phyloP scores from a whole-genome alignment of 2,888 invertebrate genomes.

The Cantharis flavilabris region DNA sequence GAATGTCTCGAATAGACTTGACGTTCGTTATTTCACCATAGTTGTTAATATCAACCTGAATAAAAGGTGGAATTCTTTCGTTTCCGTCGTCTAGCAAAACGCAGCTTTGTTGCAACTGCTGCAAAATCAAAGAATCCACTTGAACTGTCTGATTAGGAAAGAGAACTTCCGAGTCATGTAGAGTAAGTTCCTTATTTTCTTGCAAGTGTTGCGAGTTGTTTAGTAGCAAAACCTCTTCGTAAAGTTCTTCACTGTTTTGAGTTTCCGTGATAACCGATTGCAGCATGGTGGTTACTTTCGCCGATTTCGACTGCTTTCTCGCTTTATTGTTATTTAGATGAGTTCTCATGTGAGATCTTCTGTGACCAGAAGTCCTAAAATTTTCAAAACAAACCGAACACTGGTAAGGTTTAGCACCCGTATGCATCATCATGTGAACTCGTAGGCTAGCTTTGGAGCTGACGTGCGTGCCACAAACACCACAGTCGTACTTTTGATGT shows the following conservation, averaged over 20 bases:
- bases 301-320: slow-evolving; percentile 19
- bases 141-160: slow-evolving; percentile 24
- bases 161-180: neutral
- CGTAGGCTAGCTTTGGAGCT: slow-evolving; percentile 69
- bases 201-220: neutral
- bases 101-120: slow-evolving; percentile 33
- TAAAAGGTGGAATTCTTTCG: slow-evolving; percentile 15
- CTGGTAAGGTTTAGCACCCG: slow-evolving; percentile 64
- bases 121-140: slow-evolving; percentile 34
- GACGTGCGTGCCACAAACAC: slow-evolving; percentile 65
- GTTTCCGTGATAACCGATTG: slow-evolving; percentile 34
- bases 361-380: slow-evolving; percentile 70
- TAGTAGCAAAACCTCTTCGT: neutral
- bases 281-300: slow-evolving; percentile 36
- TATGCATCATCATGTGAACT: slow-evolving; percentile 70
- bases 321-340: slow-evolving; percentile 52
- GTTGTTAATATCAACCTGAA: slow-evolving; percentile 23
- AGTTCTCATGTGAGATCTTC: slow-evolving; percentile 64
- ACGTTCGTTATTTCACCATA: slow-evolving; percentile 14
- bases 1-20: slow-evolving; percentile 7
- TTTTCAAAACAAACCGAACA: slow-evolving; percentile 64
- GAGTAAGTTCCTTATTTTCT: neutral
- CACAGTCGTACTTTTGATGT: slow-evolving; percentile 63
- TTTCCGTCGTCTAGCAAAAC: slow-evolving; percentile 33
- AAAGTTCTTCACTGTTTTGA: slow-evolving; percentile 2